Conservation (phyloP, 2,113 vertebrate genomes). For the Ceyx melanurus region DNA sequence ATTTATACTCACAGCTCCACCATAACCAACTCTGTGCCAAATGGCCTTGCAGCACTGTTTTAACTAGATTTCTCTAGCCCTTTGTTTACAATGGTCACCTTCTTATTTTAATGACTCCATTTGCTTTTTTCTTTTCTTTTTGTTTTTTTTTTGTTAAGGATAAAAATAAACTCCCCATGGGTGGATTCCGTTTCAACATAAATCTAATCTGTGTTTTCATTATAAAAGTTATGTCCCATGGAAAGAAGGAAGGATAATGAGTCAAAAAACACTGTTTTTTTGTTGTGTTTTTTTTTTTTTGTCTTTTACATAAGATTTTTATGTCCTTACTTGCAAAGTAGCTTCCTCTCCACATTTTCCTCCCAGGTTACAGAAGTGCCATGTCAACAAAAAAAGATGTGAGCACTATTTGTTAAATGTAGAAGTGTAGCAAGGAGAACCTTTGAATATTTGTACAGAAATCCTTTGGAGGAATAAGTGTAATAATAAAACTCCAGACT, state of each 20-base stretch:
- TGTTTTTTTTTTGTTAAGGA: neutral
- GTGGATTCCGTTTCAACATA: neutral
- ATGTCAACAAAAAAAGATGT: neutral
- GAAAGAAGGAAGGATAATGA: neutral
- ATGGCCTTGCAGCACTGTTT: neutral
- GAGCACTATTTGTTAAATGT: neutral
- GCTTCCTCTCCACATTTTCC: neutral
- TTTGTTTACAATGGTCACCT: neutral
- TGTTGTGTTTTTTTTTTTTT: too few species aligned
- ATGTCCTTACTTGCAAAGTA: neutral
- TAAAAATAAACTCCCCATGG: neutral
- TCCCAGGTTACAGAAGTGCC: neutral
- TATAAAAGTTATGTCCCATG: neutral
- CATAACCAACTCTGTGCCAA: neutral
- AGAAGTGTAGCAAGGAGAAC: neutral
- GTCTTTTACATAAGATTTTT: neutral
- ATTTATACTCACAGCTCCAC: neutral
- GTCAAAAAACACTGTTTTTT: neutral
- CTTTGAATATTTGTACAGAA: neutral
- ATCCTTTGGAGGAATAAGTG: neutral
- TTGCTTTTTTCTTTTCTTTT: neutral
- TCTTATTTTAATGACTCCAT: neutral
- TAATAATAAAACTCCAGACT: neutral
- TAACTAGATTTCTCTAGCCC: neutral
- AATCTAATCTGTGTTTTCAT: neutral